Evolutionary conservation across 2,888 invertebrate genomes (phyloP).

Genomic region (Cosmorhoe ocellata): DNA sequence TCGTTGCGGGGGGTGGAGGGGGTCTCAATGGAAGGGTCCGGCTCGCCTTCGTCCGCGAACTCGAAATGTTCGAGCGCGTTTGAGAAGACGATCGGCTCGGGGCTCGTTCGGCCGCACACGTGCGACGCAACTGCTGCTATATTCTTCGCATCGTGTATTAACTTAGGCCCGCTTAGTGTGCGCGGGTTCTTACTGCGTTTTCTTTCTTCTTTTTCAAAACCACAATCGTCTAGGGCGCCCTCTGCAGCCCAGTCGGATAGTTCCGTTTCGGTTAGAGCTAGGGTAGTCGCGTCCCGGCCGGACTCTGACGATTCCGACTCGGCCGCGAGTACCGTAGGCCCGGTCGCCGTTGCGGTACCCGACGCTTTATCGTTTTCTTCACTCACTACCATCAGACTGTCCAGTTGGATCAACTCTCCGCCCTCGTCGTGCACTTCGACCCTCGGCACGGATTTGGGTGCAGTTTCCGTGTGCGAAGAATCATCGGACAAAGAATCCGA

Average conservation of each 20-base stretch:
- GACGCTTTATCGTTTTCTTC: conserved; percentile 58
- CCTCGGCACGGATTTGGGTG: conserved; percentile 83
- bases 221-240: conserved; percentile 89
- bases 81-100: conserved; percentile 61
- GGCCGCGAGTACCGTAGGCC: conserved; percentile 66
- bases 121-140: conserved; percentile 64
- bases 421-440: conserved; percentile 88
- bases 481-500: conserved; percentile 82
- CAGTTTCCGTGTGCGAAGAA: conserved; percentile 66
- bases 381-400: conserved; percentile 81
- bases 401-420: conserved; percentile 85
- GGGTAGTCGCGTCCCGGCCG: conserved; percentile 86
- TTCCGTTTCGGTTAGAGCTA: conserved; percentile 92
- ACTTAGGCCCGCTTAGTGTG: conserved; percentile 62
- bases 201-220: conserved; percentile 63
- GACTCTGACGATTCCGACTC: conserved; percentile 84
- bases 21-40: conserved; percentile 87
- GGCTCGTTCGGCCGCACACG: conserved; percentile 69
- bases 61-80: conserved; percentile 90
- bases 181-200: conserved; percentile 61
- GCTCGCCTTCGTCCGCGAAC: conserved; percentile 93
- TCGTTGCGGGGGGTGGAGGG: conserved; percentile 60
- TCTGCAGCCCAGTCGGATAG: conserved; percentile 95
- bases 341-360: conserved; percentile 62
- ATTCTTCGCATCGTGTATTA: conserved; percentile 69